A percentile compares a stretch with the other conserved stretches of the same genome.
Conservation (phyloP, 1,140 invertebrate genomes). For the Batillaria attramentaria region DNA sequence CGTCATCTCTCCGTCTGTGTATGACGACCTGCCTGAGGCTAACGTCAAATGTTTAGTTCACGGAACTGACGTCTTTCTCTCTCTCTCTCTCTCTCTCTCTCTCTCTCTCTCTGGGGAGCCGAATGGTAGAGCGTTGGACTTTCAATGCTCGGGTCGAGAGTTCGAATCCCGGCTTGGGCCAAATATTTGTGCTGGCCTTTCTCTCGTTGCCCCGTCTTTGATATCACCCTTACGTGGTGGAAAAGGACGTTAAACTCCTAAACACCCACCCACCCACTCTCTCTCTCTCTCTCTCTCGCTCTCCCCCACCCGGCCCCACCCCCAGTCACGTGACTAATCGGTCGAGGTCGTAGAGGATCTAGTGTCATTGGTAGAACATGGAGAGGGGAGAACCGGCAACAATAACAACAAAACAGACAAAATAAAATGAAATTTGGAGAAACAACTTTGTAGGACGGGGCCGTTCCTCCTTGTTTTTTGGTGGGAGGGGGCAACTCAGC, state of each 20-base stretch:
- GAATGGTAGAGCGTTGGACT: too few species aligned
- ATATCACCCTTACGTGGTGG: too few species aligned
- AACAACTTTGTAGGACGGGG: too few species aligned
- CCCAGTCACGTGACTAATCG: too few species aligned
- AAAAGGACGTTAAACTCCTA: neutral
- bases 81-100: neutral
- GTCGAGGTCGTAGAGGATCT: neutral
- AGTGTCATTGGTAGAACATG: slow-evolving; percentile 1
- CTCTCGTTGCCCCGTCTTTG: too few species aligned
- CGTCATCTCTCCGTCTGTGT: neutral
- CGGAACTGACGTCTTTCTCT: neutral
- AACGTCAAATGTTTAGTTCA: neutral
- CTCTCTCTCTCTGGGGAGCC: slow-evolving; percentile 2
- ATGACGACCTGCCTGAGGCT: neutral
- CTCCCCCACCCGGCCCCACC: too few species aligned
- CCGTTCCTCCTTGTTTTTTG: too few species aligned
- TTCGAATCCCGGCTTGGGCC: neutral
- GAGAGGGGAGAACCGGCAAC: too few species aligned
- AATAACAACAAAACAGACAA: too few species aligned
- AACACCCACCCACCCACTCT: neutral
- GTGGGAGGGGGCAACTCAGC: neutral
- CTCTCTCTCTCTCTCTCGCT: neutral
- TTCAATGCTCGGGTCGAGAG: neutral
- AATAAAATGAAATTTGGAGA: too few species aligned
- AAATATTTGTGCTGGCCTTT: neutral